phyloP scores from a whole-genome alignment of 2,113 vertebrate species.

The Brachyistius frenatus region DNA sequence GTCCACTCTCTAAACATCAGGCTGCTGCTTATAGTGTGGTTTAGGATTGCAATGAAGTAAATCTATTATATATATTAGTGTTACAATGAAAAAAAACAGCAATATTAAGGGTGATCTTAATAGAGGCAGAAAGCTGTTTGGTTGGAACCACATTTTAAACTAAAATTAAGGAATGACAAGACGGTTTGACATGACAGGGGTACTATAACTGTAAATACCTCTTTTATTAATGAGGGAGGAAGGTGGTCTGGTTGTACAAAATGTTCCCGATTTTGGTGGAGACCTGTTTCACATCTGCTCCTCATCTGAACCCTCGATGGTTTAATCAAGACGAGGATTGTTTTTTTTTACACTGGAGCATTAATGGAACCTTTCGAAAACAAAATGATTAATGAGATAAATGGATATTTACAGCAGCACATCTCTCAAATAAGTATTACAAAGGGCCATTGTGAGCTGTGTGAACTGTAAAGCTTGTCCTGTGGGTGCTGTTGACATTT shows the following conservation, averaged over 20 bases:
- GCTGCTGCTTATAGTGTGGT: no score
- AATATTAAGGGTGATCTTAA: neutral
- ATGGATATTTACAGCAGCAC: constrained; percentile 18
- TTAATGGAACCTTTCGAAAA: constrained; percentile 3
- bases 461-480: constrained; percentile 23
- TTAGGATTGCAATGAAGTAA: no score
- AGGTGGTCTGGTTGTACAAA: no score
- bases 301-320: neutral
- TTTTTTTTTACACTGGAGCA: neutral
- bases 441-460: constrained; percentile 1
- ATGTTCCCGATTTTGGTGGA: no score
- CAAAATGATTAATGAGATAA: constrained; percentile 11
- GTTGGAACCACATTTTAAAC: no score
- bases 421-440: constrained; percentile 14
- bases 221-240: neutral
- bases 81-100: no score
- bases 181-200: neutral
- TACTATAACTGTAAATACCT: neutral
- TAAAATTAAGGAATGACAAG: no score
- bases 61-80: no score
- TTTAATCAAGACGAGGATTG: neutral
- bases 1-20: constrained; percentile 12
- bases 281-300: neutral
- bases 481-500: constrained; percentile 59
- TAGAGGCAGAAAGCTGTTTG: neutral